These are phyloP conservation scores for Xanthia togata DNA, from an alignment of 2,888 invertebrate species.

Conservation along the genomic window DNA sequence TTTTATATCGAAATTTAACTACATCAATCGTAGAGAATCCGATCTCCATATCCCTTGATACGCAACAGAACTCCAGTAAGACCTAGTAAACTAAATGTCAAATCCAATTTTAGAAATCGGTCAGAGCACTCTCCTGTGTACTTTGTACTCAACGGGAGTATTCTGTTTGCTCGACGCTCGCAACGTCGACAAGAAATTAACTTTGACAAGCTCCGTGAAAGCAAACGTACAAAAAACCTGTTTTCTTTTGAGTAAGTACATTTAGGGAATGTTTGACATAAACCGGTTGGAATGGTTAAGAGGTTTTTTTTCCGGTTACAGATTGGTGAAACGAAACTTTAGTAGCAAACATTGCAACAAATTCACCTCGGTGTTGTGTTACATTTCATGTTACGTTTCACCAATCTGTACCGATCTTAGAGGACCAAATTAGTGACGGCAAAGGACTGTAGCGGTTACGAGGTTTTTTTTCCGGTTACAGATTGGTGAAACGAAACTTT, in stretches of 20 bases:
- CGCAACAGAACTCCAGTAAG: slow-evolving; percentile 60
- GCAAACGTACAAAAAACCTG: slow-evolving; percentile 8
- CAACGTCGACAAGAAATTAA: slow-evolving; percentile 45
- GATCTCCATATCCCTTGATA: slow-evolving; percentile 27
- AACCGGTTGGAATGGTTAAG: background rate
- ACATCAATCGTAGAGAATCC: background rate
- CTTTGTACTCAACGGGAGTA: slow-evolving; percentile 67
- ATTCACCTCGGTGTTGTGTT: background rate
- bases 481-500: background rate
- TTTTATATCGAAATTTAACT: background rate
- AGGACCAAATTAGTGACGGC: background rate
- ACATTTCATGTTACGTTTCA: too few relatives aligned
- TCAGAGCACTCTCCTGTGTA: slow-evolving; percentile 74
- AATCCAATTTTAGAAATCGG: slow-evolving; percentile 84
- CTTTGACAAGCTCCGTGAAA: slow-evolving; percentile 40
- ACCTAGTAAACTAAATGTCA: slow-evolving; percentile 79
- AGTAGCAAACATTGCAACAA: background rate
- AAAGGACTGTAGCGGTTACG: too few relatives aligned
- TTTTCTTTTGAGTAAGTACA: slow-evolving; percentile 7
- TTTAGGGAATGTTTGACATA: background rate
- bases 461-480: background rate
- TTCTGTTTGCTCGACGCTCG: slow-evolving; percentile 53
- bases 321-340: background rate
- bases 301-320: background rate
- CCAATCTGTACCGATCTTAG: too few relatives aligned